Conservation (phyloP, 2,888 invertebrate genomes). For the Charanyca ferruginea region DNA sequence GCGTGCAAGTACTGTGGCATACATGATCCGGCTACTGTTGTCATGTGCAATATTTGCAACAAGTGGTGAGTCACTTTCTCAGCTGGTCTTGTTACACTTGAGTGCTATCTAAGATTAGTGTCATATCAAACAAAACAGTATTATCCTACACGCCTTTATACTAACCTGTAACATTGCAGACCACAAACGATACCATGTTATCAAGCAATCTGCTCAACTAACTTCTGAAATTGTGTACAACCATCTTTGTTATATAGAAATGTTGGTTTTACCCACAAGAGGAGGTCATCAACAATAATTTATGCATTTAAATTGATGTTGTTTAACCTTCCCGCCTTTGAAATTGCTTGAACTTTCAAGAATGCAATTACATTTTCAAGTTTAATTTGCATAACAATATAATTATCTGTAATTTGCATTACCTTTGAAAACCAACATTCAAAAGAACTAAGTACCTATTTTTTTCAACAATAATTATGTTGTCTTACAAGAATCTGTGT, state of each 20-base stretch:
- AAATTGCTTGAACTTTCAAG: conserved; percentile 17
- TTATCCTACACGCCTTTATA: conserved; percentile 9
- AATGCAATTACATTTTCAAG: conserved; percentile 24
- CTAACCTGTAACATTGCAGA: conserved; percentile 15
- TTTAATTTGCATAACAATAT: conserved; percentile 39
- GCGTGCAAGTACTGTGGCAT: conserved; percentile 99
- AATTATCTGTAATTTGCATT: too few relatives aligned
- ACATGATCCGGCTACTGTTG: conserved; percentile 99
- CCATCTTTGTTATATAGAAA: conserved; percentile 3
- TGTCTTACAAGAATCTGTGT: conserved; percentile 1
- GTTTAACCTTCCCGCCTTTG: conserved; percentile 28
- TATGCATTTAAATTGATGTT: conserved; percentile 23
- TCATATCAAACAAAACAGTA: conserved; percentile 30
- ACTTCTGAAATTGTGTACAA: conserved; percentile 3
- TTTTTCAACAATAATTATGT: not conserved
- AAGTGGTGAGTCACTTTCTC: conserved; percentile 94
- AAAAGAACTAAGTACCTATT: not conserved
- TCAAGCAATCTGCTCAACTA: not conserved
- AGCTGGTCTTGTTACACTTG: conserved; percentile 30
- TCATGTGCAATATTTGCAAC: conserved; percentile 99
- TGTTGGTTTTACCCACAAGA: conserved; percentile 4
- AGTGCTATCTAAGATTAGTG: conserved; percentile 30
- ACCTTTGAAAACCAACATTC: not conserved
- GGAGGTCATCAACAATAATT: conserved; percentile 26
- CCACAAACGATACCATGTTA: not conserved